Base-by-base conservation (phyloP, 2,888 invertebrate species). In the Tetragonisca angustula region DNA sequence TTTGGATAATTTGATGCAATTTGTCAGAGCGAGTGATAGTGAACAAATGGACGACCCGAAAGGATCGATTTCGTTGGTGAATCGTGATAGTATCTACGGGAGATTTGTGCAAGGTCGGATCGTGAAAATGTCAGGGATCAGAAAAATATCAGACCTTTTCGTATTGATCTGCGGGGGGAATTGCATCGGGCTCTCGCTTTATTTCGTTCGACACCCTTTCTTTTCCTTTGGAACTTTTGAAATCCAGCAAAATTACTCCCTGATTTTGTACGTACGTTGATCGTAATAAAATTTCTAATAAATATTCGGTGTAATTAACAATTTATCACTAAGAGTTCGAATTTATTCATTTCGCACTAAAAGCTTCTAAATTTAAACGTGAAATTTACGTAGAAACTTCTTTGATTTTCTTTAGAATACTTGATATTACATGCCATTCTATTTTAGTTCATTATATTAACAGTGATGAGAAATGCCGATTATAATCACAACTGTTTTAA, bases 101-200 rank as follows among this genome's bases (percentile, higher is more conserved):
- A 24, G n/a, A 61, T 73, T 56, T 50, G 36, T 59, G 32, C 24
- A 71, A 75, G 70, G 15, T 13, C 19, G 59, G 68, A 77, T 81
- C 62, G 32, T 36, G 52, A 0, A 27, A 74, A 85, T 70, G 80
- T 71, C 59, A 65, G 69, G 52, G 79, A 84, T 84, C 54, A 27
- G 65, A 73, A 65, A 76, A 72, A 76, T 70, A 56, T 77, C 85
- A 36, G 70, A 65, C 24, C 70, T 76, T 76, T 74, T 74, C 50
- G 76, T 85, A 85, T 84, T 67, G 84, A 85, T 85, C 74, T 75
- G 64, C 4, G 27, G 17, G 36, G 36, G 65, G 59, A 74, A 65
- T 61, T 71, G 24, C 50, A 73, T 61, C 15, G 68, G 59, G 43
- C 67, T 65, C 59, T 19, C 17, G n/a, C 32, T 43, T 78, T 21